Percentiles rank a stretch among this genome's conserved stretches.
These are phyloP conservation scores for Leptinotarsa haldemani DNA, from an alignment of 2,888 invertebrate species.

Conservation along the genomic window DNA sequence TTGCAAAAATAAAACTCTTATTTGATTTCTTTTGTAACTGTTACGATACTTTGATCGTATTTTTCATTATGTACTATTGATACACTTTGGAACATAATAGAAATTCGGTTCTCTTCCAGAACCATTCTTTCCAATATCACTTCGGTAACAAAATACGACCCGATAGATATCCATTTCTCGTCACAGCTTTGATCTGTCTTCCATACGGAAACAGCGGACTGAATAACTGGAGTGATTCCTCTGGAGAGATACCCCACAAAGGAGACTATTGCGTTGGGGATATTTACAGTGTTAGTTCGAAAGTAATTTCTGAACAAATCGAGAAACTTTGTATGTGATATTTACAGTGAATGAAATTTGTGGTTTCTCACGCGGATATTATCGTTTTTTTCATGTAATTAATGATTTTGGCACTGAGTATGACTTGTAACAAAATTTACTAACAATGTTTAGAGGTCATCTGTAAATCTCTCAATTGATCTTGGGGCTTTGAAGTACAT, in stretches of 20 bases:
- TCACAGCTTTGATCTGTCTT: slow-evolving; percentile 5
- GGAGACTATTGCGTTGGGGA: neutral
- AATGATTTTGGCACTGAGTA: too few relatives aligned
- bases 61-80: too few relatives aligned
- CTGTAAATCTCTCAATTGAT: too few relatives aligned
- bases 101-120: too few relatives aligned
- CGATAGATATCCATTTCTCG: neutral
- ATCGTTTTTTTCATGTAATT: neutral
- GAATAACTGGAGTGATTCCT: slow-evolving; percentile 9
- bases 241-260: slow-evolving; percentile 1
- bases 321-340: neutral
- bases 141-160: neutral
- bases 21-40: too few relatives aligned
- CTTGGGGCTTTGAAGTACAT: too few relatives aligned
- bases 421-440: too few relatives aligned
- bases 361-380: neutral
- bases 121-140: neutral
- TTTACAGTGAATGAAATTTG: neutral
- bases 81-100: too few relatives aligned
- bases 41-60: too few relatives aligned
- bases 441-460: too few relatives aligned
- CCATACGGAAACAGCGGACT: neutral
- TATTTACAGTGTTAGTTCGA: neutral
- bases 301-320: neutral
- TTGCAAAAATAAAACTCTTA: too few relatives aligned